Base-by-base conservation (phyloP, 2,113 vertebrate species). In the Mungos mungo region DNA sequence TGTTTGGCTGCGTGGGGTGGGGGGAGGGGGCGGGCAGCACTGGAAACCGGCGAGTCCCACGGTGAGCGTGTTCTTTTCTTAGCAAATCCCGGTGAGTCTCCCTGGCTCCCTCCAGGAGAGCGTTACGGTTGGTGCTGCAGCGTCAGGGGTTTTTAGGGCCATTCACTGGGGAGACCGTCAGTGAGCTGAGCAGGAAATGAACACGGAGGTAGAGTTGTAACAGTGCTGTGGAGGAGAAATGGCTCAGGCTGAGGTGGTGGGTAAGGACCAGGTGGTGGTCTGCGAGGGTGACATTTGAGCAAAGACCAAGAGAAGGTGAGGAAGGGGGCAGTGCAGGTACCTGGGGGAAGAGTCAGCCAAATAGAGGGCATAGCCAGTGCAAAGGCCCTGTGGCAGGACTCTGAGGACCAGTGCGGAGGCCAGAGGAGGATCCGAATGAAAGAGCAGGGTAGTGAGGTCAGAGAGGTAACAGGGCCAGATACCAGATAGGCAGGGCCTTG, bases 401-500 rank as follows among this genome's bases (percentile, higher is more conserved):
- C 81, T 60, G 18, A 79, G 45, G 21, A 65, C 5, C 27, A 38
- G 54, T 8, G 11, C 7, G 33, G 50, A 89, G 93, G 50, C 72
- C 81, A 6, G 33, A 19, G 35, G 38, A 60, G 13, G 25, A n/a
- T 14, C 0, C 5, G n/a, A 66, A 33, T 27, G 31, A 21, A 25
- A 27, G 5, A 19, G 79, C 1, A 6, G 6, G 19, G 50, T 68
- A 21, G 41, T 38, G 76, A 15, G 60, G 35, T 60, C 31, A 14
- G 85, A 16, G 38, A 52, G 38, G 33, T 68, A 27, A 29, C 31
- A 72, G 57, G 57, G 47, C 69, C 2, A 11, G 52, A 3, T 11
- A 1, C 69, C 2, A 11, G 52, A 3, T 11, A 1, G 7, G 29
- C 3, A 23, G 7, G 29, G 33, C 57, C 54, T 57, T 68, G 1